phyloP scores from a whole-genome alignment of 2,797 vertebrate genomes.

The Silurus lanzhouensis region DNA sequence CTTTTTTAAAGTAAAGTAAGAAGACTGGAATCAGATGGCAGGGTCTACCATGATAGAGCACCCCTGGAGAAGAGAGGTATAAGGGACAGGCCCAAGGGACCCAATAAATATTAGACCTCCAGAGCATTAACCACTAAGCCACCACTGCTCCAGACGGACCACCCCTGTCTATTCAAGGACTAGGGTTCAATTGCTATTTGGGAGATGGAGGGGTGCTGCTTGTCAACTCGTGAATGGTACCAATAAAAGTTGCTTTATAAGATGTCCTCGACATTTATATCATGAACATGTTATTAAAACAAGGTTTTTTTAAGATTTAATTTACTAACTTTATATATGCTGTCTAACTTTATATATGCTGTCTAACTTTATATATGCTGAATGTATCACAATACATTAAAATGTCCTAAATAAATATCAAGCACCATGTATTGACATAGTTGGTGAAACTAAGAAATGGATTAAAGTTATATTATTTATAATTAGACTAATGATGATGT shows the following conservation, averaged over 20 bases:
- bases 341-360: no score
- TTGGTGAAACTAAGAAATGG: not conserved
- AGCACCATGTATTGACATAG: not conserved
- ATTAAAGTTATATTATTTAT: not conserved
- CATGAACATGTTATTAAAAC: not conserved
- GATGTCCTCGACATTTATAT: not conserved
- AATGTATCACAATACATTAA: not conserved
- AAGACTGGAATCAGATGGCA: not conserved
- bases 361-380: no score
- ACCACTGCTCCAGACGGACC: not conserved
- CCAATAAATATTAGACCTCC: not conserved
- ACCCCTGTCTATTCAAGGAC: not conserved
- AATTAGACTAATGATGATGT: not conserved
- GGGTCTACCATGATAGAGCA: not conserved
- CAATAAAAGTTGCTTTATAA: not conserved
- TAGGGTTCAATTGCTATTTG: not conserved
- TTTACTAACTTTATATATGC: not conserved
- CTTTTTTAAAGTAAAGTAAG: not conserved
- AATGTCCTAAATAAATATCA: not conserved
- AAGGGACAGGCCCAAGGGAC: not conserved
- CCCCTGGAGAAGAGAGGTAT: not conserved
- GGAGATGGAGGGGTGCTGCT: not conserved
- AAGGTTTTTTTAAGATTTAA: not conserved
- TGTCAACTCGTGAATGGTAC: not conserved
- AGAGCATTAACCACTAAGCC: not conserved